Conservation (phyloP, 2,888 invertebrate genomes). For the Adelognathus sp. region DNA sequence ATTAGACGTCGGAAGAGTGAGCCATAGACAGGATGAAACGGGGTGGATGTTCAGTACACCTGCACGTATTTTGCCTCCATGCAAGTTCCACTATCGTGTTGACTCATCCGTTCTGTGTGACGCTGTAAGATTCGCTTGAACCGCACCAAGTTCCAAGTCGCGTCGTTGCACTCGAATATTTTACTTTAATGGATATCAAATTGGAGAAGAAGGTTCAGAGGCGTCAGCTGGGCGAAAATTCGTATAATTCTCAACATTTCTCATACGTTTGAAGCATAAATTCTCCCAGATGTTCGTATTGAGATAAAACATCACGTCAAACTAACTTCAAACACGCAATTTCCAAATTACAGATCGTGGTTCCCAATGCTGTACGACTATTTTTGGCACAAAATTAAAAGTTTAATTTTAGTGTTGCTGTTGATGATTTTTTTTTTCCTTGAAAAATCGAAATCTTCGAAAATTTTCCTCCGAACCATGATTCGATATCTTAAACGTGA, state of each 20-base stretch:
- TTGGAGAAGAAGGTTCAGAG: background rate
- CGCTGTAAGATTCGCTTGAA: background rate
- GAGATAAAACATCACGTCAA: no score
- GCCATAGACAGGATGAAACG: background rate
- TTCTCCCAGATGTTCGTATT: no score
- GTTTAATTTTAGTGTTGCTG: no score
- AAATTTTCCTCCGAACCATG: no score
- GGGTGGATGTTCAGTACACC: background rate
- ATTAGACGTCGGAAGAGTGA: background rate
- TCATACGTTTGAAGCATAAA: background rate
- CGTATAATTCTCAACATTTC: background rate
- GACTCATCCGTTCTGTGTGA: background rate
- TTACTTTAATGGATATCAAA: background rate
- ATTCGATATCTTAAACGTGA: no score
- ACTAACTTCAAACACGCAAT: no score
- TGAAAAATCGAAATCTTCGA: no score
- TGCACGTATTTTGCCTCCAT: background rate
- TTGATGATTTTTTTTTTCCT: no score
- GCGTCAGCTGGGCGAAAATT: background rate
- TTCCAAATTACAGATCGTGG: no score
- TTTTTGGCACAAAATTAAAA: no score
- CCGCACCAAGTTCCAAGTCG: background rate
- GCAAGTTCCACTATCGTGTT: background rate
- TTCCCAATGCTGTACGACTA: no score
- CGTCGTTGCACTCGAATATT: background rate